Conservation (phyloP, 2,113 vertebrate genomes). For the Rhinichthys klamathensis region DNA sequence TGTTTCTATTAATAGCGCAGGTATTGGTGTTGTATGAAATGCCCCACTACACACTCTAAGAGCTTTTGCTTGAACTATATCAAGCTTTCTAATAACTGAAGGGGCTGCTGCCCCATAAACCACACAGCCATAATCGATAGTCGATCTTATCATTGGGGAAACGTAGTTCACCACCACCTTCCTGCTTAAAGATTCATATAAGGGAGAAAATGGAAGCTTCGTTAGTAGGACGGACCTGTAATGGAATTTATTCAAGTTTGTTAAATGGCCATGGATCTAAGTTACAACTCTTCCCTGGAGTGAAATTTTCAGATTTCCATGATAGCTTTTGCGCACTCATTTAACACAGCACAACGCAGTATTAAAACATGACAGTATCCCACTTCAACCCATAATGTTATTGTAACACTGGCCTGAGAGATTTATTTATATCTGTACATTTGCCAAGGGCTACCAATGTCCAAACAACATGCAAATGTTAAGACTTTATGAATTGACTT, state of each 20-base stretch:
- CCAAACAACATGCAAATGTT: neutral
- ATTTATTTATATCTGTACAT: neutral
- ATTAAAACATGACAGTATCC: neutral
- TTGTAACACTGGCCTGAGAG: neutral
- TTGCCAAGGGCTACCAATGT: neutral
- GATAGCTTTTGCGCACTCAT: neutral
- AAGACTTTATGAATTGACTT: neutral
- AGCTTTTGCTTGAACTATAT: too few relatives aligned
- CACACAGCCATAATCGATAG: too few relatives aligned
- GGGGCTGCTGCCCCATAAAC: too few relatives aligned
- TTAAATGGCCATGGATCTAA: too few relatives aligned
- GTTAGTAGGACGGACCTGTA: neutral
- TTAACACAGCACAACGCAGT: neutral
- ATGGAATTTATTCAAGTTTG: neutral
- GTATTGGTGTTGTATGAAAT: too few relatives aligned
- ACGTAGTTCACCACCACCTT: slow-evolving; percentile 35
- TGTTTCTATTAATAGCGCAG: too few relatives aligned
- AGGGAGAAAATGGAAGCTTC: neutral
- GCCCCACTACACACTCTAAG: too few relatives aligned
- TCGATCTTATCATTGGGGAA: too few relatives aligned
- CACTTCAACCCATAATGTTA: neutral
- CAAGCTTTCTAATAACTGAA: too few relatives aligned
- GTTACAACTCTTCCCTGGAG: too few relatives aligned
- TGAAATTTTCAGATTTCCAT: neutral
- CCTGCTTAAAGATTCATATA: neutral